Conservation (phyloP, 2,797 vertebrate genomes). For the Hozukius guyotensis region DNA sequence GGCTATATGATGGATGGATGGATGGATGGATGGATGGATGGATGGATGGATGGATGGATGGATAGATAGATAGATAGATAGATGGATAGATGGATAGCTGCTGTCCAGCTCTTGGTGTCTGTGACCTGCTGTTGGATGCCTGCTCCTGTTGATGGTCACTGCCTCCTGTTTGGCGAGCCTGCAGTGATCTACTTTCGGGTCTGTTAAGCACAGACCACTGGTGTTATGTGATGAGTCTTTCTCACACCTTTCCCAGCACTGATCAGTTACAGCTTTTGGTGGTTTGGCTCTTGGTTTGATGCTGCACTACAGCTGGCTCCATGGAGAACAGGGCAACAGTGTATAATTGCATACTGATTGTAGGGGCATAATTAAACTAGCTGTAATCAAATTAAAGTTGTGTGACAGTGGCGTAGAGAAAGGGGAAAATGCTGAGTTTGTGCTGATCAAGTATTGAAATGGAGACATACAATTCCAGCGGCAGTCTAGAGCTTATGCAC, state of each 20-base stretch:
- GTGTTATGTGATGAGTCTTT: slow-evolving; percentile 1
- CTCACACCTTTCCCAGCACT: slow-evolving; percentile 1
- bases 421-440: not conserved
- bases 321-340: not conserved
- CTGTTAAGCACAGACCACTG: not conserved
- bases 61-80: not conserved
- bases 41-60: not conserved
- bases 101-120: not conserved
- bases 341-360: not conserved
- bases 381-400: not conserved
- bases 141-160: not conserved
- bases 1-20: not conserved
- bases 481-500: not conserved
- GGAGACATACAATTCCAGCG: not conserved
- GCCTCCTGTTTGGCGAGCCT: not conserved
- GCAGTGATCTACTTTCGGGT: not conserved
- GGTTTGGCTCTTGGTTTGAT: not conserved
- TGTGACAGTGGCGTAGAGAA: not conserved
- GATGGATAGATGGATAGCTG: not conserved
- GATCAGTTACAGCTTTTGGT: not conserved
- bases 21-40: no score
- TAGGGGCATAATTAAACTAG: not conserved
- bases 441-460: not conserved
- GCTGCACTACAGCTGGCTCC: not conserved
- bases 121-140: not conserved